Conservation (phyloP, 1,140 invertebrate species). For the Heterodera carotae region DNA sequence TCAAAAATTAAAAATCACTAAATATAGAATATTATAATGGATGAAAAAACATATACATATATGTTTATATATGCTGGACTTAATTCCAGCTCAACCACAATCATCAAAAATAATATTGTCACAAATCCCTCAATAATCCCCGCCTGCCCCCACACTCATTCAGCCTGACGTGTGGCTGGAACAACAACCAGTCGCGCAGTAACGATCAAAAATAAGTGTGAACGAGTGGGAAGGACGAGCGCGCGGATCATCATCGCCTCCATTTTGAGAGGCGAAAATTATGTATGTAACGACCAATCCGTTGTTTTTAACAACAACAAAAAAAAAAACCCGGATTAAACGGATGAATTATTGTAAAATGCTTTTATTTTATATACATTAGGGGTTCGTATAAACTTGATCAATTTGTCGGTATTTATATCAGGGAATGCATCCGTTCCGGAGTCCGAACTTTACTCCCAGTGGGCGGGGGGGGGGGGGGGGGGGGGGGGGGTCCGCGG, state of each 20-base stretch:
- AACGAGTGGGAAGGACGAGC: neutral
- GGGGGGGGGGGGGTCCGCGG: too few species aligned
- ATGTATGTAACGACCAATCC: neutral
- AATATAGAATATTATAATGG: neutral
- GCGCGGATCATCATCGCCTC: neutral
- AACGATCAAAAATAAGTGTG: neutral
- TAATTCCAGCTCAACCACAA: neutral
- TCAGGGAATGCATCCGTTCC: too few species aligned
- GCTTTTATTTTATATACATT: too few species aligned
- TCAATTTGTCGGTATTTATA: too few species aligned
- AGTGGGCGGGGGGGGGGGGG: too few species aligned
- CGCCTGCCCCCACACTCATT: neutral
- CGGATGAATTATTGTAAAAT: neutral
- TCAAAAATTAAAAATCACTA: too few species aligned
- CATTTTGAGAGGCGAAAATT: neutral
- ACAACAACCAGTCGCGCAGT: neutral
- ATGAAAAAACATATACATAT: neutral
- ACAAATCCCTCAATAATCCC: slow-evolving; percentile 1
- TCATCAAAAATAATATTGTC: neutral
- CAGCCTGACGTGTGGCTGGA: neutral
- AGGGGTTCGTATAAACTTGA: too few species aligned
- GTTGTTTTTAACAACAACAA: neutral
- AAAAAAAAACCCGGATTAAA: slow-evolving; percentile 7
- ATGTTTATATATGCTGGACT: too few species aligned
- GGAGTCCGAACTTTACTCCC: too few species aligned